phyloP scores from a whole-genome alignment of 1,140 invertebrate species.

The Hylyphantes graminicola region DNA sequence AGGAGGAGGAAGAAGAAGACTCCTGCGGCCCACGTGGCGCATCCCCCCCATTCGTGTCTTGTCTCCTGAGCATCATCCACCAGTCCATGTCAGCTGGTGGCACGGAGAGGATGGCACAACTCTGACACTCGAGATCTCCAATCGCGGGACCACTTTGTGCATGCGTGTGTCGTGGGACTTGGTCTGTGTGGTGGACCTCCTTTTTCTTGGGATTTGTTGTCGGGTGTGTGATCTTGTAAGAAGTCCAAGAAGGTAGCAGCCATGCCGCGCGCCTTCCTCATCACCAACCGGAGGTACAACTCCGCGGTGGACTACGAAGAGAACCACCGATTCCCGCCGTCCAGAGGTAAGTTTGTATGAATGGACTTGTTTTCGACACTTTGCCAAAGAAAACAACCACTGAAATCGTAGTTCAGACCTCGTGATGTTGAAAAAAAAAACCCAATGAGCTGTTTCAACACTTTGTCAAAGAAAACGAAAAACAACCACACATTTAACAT shows the following conservation, averaged over 20 bases:
- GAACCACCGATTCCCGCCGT: neutral
- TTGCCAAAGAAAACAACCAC: no score
- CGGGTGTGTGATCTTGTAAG: no score
- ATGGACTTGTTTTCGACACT: no score
- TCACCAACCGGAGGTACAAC: constrained; percentile 62
- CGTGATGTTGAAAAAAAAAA: no score
- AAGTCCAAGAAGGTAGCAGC: neutral
- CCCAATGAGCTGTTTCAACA: no score
- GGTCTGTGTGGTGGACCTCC: no score
- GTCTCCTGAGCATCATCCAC: constrained; percentile 2
- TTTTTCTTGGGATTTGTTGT: no score
- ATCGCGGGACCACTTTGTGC: no score
- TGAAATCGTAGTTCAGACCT: no score
- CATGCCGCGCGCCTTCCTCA: constrained; percentile 62
- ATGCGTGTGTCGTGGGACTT: no score
- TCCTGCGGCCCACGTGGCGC: constrained; percentile 35
- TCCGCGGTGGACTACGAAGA: constrained; percentile 56
- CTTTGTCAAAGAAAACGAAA: no score
- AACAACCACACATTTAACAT: no score
- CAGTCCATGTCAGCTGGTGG: neutral
- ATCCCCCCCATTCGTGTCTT: neutral
- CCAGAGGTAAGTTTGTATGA: constrained; percentile 57
- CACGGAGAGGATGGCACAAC: neutral
- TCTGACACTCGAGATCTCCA: neutral
- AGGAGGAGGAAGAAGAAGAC: neutral